Percentiles rank a stretch among this genome's conserved stretches.
These are phyloP conservation scores for Perizoma affinitatum DNA, from an alignment of 2,888 invertebrate genomes.

Conservation along the genomic window DNA sequence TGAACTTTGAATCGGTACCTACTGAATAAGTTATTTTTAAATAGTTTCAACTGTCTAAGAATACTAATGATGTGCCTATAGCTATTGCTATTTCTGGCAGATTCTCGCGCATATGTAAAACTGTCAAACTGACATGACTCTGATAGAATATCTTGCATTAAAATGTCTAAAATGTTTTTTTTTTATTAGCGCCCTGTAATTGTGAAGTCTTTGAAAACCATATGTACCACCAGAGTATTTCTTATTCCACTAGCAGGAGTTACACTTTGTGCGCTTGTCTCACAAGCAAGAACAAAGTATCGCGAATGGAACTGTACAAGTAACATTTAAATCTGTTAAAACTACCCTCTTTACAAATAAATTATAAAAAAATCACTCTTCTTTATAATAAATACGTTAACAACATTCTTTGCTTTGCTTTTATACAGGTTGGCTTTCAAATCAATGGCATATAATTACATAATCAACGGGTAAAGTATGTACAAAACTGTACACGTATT, in stretches of 20 bases:
- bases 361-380: conserved; percentile 76
- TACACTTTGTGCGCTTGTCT: conserved; percentile 78
- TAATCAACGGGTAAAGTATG: conserved; percentile 22
- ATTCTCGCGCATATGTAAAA: no score
- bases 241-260: conserved; percentile 67
- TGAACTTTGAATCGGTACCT: not conserved
- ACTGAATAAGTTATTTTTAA: no score
- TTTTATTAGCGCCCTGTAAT: not conserved
- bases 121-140: no score
- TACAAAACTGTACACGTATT: conserved; percentile 25
- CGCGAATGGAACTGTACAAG: conserved; percentile 45
- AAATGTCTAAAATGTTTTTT: no score
- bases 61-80: conserved; percentile 6
- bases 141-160: no score
- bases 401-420: conserved; percentile 58
- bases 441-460: conserved; percentile 19
- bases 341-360: conserved; percentile 75
- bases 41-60: not conserved
- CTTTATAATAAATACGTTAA: conserved; percentile 79
- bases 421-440: conserved; percentile 49
- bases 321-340: conserved; percentile 40
- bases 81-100: conserved; percentile 21
- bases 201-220: conserved; percentile 33
- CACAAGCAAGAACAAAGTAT: conserved; percentile 75
- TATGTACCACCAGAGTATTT: conserved; percentile 51